phyloP scores from a whole-genome alignment of 2,113 vertebrate genomes.

The Phainopepla nitens region DNA sequence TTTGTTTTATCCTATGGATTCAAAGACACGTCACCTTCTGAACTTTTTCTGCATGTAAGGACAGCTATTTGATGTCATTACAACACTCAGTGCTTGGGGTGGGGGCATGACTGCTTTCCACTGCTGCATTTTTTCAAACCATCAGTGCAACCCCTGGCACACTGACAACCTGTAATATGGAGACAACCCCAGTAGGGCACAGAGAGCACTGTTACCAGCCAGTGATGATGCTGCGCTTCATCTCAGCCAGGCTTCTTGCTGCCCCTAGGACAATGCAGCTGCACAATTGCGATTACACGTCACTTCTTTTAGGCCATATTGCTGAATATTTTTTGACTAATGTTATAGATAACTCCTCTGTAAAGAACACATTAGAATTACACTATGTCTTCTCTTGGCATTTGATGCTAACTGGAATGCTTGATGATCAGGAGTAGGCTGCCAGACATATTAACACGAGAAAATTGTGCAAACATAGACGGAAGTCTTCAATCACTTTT shows the following conservation, averaged over 20 bases:
- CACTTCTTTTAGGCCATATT: not conserved
- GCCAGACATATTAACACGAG: not conserved
- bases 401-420: not conserved
- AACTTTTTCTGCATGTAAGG: not conserved
- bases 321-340: not conserved
- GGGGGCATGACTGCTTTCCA: not conserved
- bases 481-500: not conserved
- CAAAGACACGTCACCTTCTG: not conserved
- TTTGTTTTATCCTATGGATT: not conserved
- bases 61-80: not conserved
- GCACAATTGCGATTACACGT: not conserved
- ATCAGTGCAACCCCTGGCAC: accelerated
- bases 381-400: accelerated
- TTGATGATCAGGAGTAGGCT: not conserved
- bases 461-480: not conserved
- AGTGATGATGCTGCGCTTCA: not conserved
- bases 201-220: not conserved
- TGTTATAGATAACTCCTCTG: not conserved
- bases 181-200: not conserved
- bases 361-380: not conserved
- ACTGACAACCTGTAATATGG: not conserved
- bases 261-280: not conserved
- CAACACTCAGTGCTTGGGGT: not conserved
- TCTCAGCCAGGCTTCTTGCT: not conserved
- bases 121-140: not conserved